These are phyloP conservation scores for Hypercompe scribonia DNA, from an alignment of 2,888 invertebrate species.

Conservation along the genomic window DNA sequence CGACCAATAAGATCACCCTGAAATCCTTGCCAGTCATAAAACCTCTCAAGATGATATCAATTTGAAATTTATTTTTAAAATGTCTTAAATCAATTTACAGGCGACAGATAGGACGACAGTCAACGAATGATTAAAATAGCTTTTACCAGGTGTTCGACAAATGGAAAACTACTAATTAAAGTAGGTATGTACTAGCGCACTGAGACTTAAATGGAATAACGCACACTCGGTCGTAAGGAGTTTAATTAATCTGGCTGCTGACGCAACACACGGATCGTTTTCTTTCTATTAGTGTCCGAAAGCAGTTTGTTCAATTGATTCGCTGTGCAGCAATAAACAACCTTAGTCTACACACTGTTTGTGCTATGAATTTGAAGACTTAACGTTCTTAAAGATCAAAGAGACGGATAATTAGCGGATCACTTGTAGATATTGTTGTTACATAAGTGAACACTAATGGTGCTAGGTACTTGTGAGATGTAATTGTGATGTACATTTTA, in stretches of 20 bases:
- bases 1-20: slow-evolving; percentile 74
- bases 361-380: slow-evolving; percentile 79
- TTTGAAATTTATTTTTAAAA: slow-evolving; percentile 59
- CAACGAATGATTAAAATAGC: slow-evolving; percentile 75
- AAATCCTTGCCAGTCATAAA: slow-evolving; percentile 72
- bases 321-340: slow-evolving; percentile 74
- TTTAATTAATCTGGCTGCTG: slow-evolving; percentile 81
- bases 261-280: slow-evolving; percentile 76
- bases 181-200: slow-evolving; percentile 72
- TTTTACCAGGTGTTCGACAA: slow-evolving; percentile 81
- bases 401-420: slow-evolving; percentile 77
- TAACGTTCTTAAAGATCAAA: slow-evolving; percentile 72
- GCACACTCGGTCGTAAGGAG: slow-evolving; percentile 73
- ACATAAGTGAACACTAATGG: slow-evolving; percentile 75
- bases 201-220: slow-evolving; percentile 74
- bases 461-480: slow-evolving; percentile 62
- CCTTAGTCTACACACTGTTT: slow-evolving; percentile 71
- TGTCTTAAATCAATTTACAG: slow-evolving; percentile 58
- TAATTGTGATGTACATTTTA: slow-evolving; percentile 78
- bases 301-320: slow-evolving; percentile 81
- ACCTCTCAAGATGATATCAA: slow-evolving; percentile 59
- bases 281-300: slow-evolving; percentile 76
- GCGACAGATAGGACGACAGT: slow-evolving; percentile 59
- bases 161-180: slow-evolving; percentile 85
- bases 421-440: slow-evolving; percentile 76